phyloP scores from a whole-genome alignment of 2,113 vertebrate species.

The Chaenogobius annularis region DNA sequence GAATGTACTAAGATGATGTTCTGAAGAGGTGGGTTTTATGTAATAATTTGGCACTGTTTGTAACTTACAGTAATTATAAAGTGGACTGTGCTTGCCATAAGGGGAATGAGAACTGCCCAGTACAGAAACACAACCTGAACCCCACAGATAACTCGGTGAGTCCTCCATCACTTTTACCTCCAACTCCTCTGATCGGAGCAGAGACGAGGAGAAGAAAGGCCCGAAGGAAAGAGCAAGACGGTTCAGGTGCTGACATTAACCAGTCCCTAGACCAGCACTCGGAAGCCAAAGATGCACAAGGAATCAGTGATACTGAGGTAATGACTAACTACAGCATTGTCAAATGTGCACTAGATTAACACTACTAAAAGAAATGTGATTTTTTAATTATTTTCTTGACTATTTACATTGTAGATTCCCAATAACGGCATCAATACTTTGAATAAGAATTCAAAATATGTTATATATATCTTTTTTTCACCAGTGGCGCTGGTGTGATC shows the following conservation, averaged over 20 bases:
- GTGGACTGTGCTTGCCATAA: constrained; percentile 99
- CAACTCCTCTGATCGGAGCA: constrained; percentile 82
- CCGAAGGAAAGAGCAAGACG: constrained; percentile 88
- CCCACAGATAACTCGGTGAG: constrained; percentile 82
- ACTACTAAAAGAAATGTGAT: too few relatives aligned
- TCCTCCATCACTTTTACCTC: constrained; percentile 79
- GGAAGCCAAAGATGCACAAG: constrained; percentile 74
- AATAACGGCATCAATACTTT: too few relatives aligned
- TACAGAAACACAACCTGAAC: constrained; percentile 94
- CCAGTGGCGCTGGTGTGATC: too few relatives aligned
- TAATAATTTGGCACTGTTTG: not conserved
- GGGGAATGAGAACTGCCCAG: constrained; percentile 96
- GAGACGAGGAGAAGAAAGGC: constrained; percentile 93
- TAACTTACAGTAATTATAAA: constrained; percentile 89
- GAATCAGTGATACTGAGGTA: constrained; percentile 88
- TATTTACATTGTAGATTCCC: too few relatives aligned
- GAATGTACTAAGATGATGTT: not conserved
- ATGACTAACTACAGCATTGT: constrained; percentile 2
- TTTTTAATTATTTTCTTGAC: too few relatives aligned
- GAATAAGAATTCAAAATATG: too few relatives aligned
- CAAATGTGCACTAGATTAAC: not conserved
- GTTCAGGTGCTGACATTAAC: constrained; percentile 74
- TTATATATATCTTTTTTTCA: too few relatives aligned
- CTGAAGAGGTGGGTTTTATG: not conserved
- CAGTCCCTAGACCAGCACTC: constrained; percentile 79